Base-by-base conservation (phyloP, 2,113 vertebrate genomes). In the Caloenas nicobarica region DNA sequence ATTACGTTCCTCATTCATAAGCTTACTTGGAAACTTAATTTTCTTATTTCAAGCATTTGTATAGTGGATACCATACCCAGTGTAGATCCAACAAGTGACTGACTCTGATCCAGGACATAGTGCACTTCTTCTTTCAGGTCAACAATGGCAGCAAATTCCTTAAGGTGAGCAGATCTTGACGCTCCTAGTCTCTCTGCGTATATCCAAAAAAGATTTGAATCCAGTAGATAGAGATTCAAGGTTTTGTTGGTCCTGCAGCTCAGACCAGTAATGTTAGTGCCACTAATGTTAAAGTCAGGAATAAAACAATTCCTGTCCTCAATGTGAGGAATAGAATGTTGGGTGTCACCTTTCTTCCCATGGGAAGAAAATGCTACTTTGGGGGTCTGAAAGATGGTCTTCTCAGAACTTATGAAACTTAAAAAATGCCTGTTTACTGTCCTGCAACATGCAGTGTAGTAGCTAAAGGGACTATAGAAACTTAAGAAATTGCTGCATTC, bases 231-330 rank as follows among this genome's bases (percentile, higher is more conserved):
- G 61, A 99, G 99, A 95, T 99, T 98, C 95, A 99, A 98, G 38
- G 99, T 99, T 97, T 98, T 99, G 97, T 99, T 99, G 96, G 99
- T 99, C 93, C 98, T 98, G 97, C 99, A 99, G 73, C 97, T 98
- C 62, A 99, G 98, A 91, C 99, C 99, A 5, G 98, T 98, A 97
- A 99, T 96, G 91, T 95, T 53, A 16, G 73, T 97, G 58, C 57
- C 92, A 62, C 50, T 95, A 64, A 64, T 69, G 81, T 70, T 91
- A 93, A 95, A 54, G 46, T 95, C 86, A 79, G 93, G 89, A 86
- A 94, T 90, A 91, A 94, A 73, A 82, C 71, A 94, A 51, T 74
- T 91, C 95, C 94, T 95, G 94, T 98, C 98, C 98, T 98, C 98
- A 98, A 98, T 97, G 92, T 98, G 98, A 98, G 98, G 98, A 97